Conservation (phyloP, 2,888 invertebrate species). For the Nematopogon swammerdamellus region DNA sequence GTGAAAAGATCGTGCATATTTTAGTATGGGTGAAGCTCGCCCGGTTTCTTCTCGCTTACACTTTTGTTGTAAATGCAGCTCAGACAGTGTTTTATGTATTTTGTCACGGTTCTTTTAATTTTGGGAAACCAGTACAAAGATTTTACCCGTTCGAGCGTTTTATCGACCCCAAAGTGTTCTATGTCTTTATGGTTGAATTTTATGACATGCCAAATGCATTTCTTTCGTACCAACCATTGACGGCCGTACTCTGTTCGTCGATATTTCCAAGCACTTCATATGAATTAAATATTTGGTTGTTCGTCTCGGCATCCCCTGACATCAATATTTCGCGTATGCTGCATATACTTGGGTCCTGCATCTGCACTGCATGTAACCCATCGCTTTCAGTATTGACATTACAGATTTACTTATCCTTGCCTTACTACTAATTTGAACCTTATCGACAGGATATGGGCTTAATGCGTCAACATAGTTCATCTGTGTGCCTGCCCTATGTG, state of each 20-base stretch:
- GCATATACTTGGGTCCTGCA: slow-evolving; percentile 12
- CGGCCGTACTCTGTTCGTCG: slow-evolving; percentile 14
- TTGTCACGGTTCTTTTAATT: slow-evolving; percentile 14
- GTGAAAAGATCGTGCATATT: too few species aligned
- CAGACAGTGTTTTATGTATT: slow-evolving; percentile 19
- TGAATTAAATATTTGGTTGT: slow-evolving; percentile 13
- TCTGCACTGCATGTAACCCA: slow-evolving; percentile 14
- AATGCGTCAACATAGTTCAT: slow-evolving; percentile 21
- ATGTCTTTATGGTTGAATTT: slow-evolving; percentile 17
- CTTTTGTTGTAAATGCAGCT: slow-evolving; percentile 20
- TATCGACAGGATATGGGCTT: slow-evolving; percentile 12
- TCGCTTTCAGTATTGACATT: slow-evolving; percentile 12
- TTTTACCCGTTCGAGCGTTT: slow-evolving; percentile 9
- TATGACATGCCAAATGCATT: slow-evolving; percentile 4
- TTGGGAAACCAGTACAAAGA: slow-evolving; percentile 15
- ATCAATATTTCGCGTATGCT: slow-evolving; percentile 8
- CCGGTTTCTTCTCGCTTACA: slow-evolving; percentile 6
- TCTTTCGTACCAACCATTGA: slow-evolving; percentile 17
- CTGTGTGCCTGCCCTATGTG: slow-evolving; percentile 4
- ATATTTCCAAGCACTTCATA: slow-evolving; percentile 16
- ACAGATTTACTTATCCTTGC: slow-evolving; percentile 6
- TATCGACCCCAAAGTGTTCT: slow-evolving; percentile 19
- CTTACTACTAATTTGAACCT: background rate
- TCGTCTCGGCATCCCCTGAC: slow-evolving; percentile 13
- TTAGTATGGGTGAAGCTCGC: background rate